Base-by-base conservation (phyloP, 1,140 invertebrate genomes). In the Papilio glaucus region DNA sequence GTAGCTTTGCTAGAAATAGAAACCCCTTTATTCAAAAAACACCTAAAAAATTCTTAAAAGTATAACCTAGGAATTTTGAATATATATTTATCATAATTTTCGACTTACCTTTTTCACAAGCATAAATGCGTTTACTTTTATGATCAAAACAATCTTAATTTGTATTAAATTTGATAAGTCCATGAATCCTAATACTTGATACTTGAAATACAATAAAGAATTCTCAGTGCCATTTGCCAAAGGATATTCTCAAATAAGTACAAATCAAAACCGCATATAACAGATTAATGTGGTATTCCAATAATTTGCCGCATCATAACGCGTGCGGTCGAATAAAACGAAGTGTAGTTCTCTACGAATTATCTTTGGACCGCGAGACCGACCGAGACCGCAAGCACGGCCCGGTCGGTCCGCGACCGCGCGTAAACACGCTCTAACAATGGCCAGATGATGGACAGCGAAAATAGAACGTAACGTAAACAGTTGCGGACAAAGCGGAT, bases 401-500 rank as follows among this genome's bases (percentile, higher is more conserved):
- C 74, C 29, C 72, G 72, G 60, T 71, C 72, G 71, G 45, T 53
- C 77, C 74, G 73, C 71, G 49, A 78, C 78, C 75, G 77, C 78
- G 77, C 78, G 82, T 88, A 88, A 91, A 90, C 89, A 88, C 73
- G 37, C 65, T 84, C 82, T 90, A 90, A 92, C 90, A 92, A 92
- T 92, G 89, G 73, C 87, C 87, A 91, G 89, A 90, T 92, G 89
- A 90, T 88, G 85, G 84, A 88, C 88, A 84, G 77, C 85, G 79
- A 87, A 92, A 92, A 92, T 92, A 92, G 88, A 87, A 82, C 83
- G 78, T 85, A 89, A 86, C 75, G 79, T 92, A 91, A 90, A 92
- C 90, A 90, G 61, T 73, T 72, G 76, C 85, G 87, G 84, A 88
- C 89, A 91, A 89, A 89, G 84, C 87, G 78, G 76, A 73, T 61